These are phyloP conservation scores for Hirtodrosophila histrioides DNA, from an alignment of 2,888 invertebrate species.

Conservation along the genomic window DNA sequence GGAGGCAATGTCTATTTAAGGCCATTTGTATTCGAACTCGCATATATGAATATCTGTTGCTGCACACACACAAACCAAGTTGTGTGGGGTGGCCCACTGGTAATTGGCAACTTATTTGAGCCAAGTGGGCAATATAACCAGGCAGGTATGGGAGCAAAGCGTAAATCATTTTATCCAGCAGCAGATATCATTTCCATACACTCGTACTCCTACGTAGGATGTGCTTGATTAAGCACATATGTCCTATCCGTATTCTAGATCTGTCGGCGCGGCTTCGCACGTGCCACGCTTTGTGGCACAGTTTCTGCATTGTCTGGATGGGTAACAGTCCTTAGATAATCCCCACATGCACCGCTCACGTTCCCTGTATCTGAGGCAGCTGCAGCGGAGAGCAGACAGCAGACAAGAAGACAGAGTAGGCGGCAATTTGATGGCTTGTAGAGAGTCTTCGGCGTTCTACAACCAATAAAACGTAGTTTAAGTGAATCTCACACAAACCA, in stretches of 20 bases:
- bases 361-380: constrained; percentile 43
- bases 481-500: constrained; percentile 19
- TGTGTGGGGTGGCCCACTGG: constrained; percentile 37
- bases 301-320: constrained; percentile 21
- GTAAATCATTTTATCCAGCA: constrained; percentile 72
- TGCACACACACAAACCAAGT: constrained; percentile 33
- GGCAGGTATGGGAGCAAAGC: constrained; percentile 31
- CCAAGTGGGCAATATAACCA: constrained; percentile 28
- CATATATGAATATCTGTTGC: constrained; percentile 11
- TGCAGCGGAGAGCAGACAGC: constrained; percentile 10
- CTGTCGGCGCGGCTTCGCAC: constrained; percentile 31
- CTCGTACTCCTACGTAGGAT: neutral
- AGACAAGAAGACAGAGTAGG: constrained; percentile 37
- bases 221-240: constrained; percentile 25
- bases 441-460: constrained; percentile 15
- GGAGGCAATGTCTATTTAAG: constrained; percentile 23
- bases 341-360: constrained; percentile 38
- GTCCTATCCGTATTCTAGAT: constrained; percentile 10
- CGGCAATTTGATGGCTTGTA: constrained; percentile 52
- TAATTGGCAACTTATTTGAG: constrained; percentile 62
- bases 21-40: constrained; percentile 47
- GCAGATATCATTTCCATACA: constrained; percentile 55
- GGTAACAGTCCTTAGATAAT: constrained; percentile 35
- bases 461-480: constrained; percentile 53
- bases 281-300: constrained; percentile 35